These are phyloP conservation scores for Pungitius pungitius DNA, from an alignment of 2,113 vertebrate species.

Conservation along the genomic window DNA sequence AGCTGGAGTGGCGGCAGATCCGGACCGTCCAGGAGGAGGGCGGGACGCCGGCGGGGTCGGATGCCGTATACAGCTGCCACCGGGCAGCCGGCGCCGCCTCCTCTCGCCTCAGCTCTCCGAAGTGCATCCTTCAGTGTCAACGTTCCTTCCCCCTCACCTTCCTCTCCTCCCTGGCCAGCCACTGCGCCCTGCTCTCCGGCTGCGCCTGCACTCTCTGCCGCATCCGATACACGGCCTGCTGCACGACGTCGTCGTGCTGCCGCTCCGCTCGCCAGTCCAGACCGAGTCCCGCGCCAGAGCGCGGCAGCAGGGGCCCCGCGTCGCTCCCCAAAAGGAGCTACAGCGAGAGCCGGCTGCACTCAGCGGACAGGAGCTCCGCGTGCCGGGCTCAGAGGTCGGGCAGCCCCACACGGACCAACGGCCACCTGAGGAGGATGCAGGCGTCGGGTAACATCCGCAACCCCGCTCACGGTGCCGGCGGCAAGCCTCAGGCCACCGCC, in stretches of 20 bases:
- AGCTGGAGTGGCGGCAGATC: slow-evolving; percentile 89
- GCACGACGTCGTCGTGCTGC: slow-evolving; percentile 34
- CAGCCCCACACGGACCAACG: slow-evolving; percentile 58
- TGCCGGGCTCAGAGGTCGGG: slow-evolving; percentile 33
- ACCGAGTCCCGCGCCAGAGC: slow-evolving; percentile 50
- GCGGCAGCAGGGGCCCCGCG: neutral
- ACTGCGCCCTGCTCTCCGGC: slow-evolving; percentile 52
- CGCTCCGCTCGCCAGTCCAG: slow-evolving; percentile 57
- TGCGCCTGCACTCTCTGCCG: slow-evolving; percentile 63
- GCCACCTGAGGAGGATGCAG: slow-evolving; percentile 77
- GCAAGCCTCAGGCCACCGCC: slow-evolving; percentile 13
- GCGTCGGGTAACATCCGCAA: slow-evolving; percentile 78
- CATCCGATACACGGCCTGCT: slow-evolving; percentile 51
- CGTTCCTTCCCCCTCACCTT: slow-evolving; percentile 78
- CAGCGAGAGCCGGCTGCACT: slow-evolving; percentile 75
- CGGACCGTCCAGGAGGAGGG: slow-evolving; percentile 84
- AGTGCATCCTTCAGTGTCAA: slow-evolving; percentile 81
- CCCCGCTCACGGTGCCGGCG: slow-evolving; percentile 41
- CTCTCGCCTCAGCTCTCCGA: slow-evolving; percentile 76
- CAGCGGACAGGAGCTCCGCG: slow-evolving; percentile 6
- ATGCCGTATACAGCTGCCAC: slow-evolving; percentile 51
- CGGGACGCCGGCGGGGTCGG: slow-evolving; percentile 45
- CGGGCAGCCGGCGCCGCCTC: slow-evolving; percentile 65
- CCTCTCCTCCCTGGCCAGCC: slow-evolving; percentile 71
- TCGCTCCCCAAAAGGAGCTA: slow-evolving; percentile 70